Conservation (phyloP, 2,797 vertebrate species). For the Psittacula derbiana region DNA sequence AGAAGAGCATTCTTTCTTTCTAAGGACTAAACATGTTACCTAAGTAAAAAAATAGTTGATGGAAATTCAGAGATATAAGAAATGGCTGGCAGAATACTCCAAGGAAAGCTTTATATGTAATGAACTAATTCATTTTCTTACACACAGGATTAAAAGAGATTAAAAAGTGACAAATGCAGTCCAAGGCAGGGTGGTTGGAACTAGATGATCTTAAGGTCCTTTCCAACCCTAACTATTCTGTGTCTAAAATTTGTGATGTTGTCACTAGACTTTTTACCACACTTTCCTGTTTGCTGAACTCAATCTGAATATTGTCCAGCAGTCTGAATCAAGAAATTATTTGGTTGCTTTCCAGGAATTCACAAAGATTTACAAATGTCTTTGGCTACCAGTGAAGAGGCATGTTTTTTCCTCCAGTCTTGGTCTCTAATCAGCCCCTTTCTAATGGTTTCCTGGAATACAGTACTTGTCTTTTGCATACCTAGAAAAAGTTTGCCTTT, state of each 20-base stretch:
- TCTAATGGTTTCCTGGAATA: not conserved
- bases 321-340: not conserved
- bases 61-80: not conserved
- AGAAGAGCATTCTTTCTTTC: not conserved
- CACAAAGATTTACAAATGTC: not conserved
- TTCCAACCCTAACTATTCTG: too few species aligned
- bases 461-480: not conserved
- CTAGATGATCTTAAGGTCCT: too few species aligned
- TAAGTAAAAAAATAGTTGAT: not conserved
- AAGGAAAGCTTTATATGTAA: not conserved
- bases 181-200: too few species aligned
- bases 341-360: not conserved
- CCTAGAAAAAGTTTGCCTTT: not conserved
- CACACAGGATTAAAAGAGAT: not conserved
- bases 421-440: not conserved
- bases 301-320: not conserved
- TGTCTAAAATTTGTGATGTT: not conserved
- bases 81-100: not conserved
- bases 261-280: not conserved
- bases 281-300: not conserved
- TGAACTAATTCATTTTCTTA: not conserved
- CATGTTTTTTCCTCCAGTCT: not conserved
- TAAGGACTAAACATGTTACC: not conserved
- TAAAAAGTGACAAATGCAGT: not conserved
- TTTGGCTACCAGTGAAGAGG: not conserved